Evolutionary conservation across 2,113 vertebrate genomes (phyloP), one percentile per base, ranked within the genome.

Genomic region (Mystacornis crossleyi): DNA sequence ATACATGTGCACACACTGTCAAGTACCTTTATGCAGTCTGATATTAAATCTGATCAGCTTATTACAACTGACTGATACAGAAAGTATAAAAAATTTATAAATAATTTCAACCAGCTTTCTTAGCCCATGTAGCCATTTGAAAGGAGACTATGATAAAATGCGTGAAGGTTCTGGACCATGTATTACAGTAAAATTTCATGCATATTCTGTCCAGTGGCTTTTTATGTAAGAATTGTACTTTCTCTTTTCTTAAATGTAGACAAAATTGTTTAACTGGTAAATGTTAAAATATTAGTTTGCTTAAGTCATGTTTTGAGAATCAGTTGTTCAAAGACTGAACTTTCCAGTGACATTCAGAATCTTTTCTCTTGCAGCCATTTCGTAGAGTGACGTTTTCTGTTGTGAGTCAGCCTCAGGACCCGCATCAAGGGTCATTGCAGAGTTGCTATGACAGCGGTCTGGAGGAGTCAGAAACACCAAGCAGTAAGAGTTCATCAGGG

Each of bases 371-470:
- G 94, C 99, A 99, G 99, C 99, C 99, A 91, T 99, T 99, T 98
- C 99, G 99, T 99, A 99, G 99, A 99, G 99, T 99, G 99, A 99
- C 99, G 99, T 99, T 99, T 99, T 99, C 99, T 98, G 99, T 99
- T 99, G 99, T 99, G 99, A 99, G 99, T 99, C 99, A 99, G 98
- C 99, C 99, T 98, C 99, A 99, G 99, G 99, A 99, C 98, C 99
- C 99, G 40, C 99, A 99, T 98, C 99, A 99, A 98, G 99, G 99
- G 99, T 99, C 99, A 98, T 99, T 99, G 99, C 99, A 99, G 99
- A 99, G 99, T 98, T 99, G 99, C 99, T 99, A 99, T 99, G 99
- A 99, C 99, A 99, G 99, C 98, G 99, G 99, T 98, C 99, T 99
- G 98, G 99, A 99, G 98, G 99, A 99, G 98, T 99, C 99, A 97